A percentile compares a stretch with the other conserved stretches of the same genome.
Conservation (phyloP, 2,113 vertebrate species). For the Chlorodrepanis virens region DNA sequence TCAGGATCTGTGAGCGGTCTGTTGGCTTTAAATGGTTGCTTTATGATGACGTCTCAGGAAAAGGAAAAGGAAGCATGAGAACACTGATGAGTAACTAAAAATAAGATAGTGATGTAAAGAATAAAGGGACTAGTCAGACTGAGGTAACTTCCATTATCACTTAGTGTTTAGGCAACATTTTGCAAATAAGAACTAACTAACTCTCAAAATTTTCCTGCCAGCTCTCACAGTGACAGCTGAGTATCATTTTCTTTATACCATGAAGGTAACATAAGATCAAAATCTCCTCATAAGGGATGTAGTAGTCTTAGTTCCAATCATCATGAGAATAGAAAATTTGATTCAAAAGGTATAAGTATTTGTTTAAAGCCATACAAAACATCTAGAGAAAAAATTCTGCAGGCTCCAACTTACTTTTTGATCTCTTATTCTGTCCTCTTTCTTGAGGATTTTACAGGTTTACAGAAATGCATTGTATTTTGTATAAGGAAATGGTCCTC, state of each 20-base stretch:
- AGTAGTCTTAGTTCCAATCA: not conserved
- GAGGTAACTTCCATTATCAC: not conserved
- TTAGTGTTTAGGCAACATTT: not conserved
- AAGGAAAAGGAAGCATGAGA: slow-evolving; percentile 76
- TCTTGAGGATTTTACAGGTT: not conserved
- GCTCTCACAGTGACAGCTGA: not conserved
- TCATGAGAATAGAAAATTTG: not conserved
- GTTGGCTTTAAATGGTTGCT: slow-evolving; percentile 16
- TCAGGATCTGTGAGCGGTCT: not conserved
- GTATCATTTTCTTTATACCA: not conserved
- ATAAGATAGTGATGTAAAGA: slow-evolving; percentile 22
- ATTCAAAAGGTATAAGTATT: not conserved
- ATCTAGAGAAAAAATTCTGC: not conserved
- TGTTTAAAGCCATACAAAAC: not conserved
- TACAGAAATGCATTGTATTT: not conserved
- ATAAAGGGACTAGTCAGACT: not conserved
- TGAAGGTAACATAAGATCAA: not conserved
- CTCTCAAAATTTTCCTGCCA: not conserved
- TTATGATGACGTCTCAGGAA: slow-evolving; percentile 53
- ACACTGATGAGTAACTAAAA: slow-evolving; percentile 52
- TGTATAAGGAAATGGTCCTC: not conserved
- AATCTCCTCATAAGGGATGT: not conserved
- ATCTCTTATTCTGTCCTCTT: not conserved
- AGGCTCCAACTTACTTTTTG: not conserved
- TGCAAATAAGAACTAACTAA: not conserved